A percentile compares a stretch with the other conserved stretches of the same genome.
Evolutionary conservation across 2,797 vertebrate species (phyloP).

Genomic region (Argya squamiceps): DNA sequence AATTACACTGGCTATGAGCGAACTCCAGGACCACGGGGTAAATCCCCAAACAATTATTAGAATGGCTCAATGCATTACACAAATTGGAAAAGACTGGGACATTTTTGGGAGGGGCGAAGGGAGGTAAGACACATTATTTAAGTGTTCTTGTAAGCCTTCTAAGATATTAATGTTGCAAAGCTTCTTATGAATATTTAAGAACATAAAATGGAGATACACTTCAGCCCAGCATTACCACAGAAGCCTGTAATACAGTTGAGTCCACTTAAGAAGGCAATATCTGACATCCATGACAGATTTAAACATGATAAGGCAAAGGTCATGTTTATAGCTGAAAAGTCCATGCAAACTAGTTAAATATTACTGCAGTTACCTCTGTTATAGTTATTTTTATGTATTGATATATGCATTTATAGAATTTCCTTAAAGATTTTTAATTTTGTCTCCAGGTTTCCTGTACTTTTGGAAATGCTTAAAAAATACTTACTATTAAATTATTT

Average conservation of each 20-base stretch:
- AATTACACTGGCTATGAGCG: conserved; percentile 77
- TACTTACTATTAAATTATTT: not conserved
- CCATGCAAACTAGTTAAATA: conserved; percentile 10
- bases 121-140: conserved; percentile 90
- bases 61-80: conserved; percentile 91
- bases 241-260: conserved; percentile 79
- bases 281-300: conserved; percentile 78
- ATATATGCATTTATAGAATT: not conserved
- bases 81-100: conserved; percentile 89
- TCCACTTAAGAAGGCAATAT: conserved; percentile 81
- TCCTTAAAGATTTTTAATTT: not conserved
- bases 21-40: conserved; percentile 76
- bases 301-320: conserved; percentile 77
- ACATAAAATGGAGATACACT: conserved; percentile 91
- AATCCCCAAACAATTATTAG: conserved; percentile 87
- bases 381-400: not conserved
- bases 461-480: not conserved
- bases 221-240: conserved; percentile 77
- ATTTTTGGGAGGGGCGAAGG: conserved; percentile 66
- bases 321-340: conserved; percentile 57
- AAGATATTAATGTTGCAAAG: conserved; percentile 99
- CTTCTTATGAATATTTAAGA: conserved; percentile 99
- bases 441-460: not conserved
- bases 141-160: conserved; percentile 99
- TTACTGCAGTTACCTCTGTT: not conserved